Conservation (phyloP, 2,888 invertebrate genomes). For the Agonopterix heracliana region DNA sequence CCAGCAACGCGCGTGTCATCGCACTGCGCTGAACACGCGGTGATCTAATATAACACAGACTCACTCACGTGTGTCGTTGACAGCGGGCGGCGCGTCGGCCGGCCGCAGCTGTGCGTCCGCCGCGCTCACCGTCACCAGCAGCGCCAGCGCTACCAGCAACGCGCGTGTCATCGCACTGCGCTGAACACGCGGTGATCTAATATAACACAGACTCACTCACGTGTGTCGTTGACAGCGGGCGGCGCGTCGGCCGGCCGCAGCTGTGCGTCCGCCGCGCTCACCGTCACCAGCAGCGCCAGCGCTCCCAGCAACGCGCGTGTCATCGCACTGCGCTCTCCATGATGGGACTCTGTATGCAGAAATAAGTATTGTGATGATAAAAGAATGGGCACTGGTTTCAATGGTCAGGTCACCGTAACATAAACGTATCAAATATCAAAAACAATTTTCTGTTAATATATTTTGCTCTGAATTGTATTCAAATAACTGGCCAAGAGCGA, state of each 20-base stretch:
- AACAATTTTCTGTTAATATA: no score
- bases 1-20: conserved; percentile 57
- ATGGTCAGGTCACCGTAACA: no score
- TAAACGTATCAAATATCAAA: no score
- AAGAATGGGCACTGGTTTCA: not conserved
- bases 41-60: conserved; percentile 1
- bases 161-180: conserved; percentile 57
- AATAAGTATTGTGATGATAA: not conserved
- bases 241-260: conserved; percentile 67
- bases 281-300: conserved; percentile 48
- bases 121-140: conserved; percentile 46
- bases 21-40: conserved; percentile 45
- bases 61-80: conserved; percentile 67
- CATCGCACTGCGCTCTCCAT: conserved; percentile 58
- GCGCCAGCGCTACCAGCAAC: conserved; percentile 51
- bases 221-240: conserved; percentile 60
- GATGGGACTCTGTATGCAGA: conserved; percentile 31
- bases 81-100: conserved; percentile 58
- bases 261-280: conserved; percentile 49
- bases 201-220: conserved; percentile 36
- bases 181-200: conserved; percentile 26
- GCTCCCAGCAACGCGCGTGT: conserved; percentile 52
- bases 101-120: conserved; percentile 60
- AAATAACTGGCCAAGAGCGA: no score
- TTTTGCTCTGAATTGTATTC: no score